Base-by-base conservation (phyloP, 2,888 invertebrate species). In the Apotomis capreana region DNA sequence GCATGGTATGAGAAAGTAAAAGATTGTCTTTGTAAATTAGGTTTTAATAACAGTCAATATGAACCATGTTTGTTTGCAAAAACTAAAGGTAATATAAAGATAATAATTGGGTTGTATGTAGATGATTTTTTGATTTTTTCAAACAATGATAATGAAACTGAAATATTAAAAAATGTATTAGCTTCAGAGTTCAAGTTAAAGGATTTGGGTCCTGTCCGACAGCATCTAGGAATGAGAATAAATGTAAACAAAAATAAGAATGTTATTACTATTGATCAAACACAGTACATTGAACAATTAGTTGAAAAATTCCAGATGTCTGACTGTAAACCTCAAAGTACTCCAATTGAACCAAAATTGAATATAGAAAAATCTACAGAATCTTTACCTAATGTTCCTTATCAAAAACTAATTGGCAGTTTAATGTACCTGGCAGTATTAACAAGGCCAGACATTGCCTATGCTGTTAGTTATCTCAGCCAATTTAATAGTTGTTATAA, bases 51-150 rank as follows among this genome's bases (percentile, higher is more conserved):
- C 10, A 61, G 63, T 72, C 5, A 68, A 12, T 40, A 63, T 72
- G 61, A 71, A 10, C 60, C 51, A 36, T 62, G 49, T 61, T 26
- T 61, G 61, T 61, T 49, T 49, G 8, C 49, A 61, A 72, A 72
- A 63, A 15, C n/a, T 12, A 37, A 57, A 37, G 40, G 37, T 59
- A 63, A 63, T 10, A 3, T 37, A 3, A 72, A 68, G 59, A 73
- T 63, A n/a, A 64, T 73, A n/a, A 37, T 71, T n/a, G 67, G 40
- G 3, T 5, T 71, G 15, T 71, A 67, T 67, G 70, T 71, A 5
- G 70, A 71, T 36, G 70, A 60, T 71, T 71, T 67, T 61, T 36
- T 67, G 12, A 67, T 71, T 46, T 67, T 71, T 64, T 59, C 70
- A 6, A 70, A 64, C 46, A 44, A 59, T 59, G 59, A 13, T 13